phyloP scores from a whole-genome alignment of 2,888 invertebrate genomes.

The Papilio elwesi region DNA sequence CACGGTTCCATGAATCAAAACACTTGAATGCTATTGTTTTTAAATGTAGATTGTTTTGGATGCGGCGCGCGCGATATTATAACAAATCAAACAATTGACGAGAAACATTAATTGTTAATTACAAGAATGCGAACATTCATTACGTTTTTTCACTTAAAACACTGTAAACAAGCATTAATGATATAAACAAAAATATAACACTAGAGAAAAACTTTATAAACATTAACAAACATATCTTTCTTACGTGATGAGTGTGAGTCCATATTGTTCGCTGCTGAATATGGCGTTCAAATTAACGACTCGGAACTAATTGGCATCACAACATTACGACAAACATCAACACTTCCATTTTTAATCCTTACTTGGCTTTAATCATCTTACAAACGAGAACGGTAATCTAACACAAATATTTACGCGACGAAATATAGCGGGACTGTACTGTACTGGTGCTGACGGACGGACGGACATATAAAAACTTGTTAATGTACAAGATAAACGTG shows the following conservation, averaged over 20 bases:
- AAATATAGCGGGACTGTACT: conserved; percentile 52
- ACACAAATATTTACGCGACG: conserved; percentile 64
- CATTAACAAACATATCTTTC: conserved; percentile 30
- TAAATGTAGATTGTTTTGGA: conserved; percentile 69
- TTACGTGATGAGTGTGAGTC: conserved; percentile 44
- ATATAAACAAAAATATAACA: conserved; percentile 32
- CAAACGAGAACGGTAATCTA: conserved; percentile 51
- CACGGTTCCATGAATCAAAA: conserved; percentile 68
- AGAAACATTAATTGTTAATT: conserved; percentile 47
- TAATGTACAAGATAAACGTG: conserved; percentile 63
- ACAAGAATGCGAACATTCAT: conserved; percentile 31
- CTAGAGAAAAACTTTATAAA: conserved; percentile 13
- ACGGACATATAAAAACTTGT: conserved; percentile 52
- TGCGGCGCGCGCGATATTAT: conserved; percentile 56
- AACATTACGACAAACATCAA: conserved; percentile 27
- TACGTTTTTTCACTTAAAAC: conserved; percentile 23
- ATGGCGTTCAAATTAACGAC: conserved; percentile 31
- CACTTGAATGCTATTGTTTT: conserved; percentile 74
- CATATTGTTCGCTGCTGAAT: conserved; percentile 35
- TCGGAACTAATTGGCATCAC: conserved; percentile 36
- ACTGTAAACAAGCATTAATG: conserved; percentile 9
- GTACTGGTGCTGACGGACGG: neutral
- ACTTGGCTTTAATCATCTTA: conserved; percentile 24
- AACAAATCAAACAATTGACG: conserved; percentile 69
- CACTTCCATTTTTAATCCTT: conserved; percentile 16